These are phyloP conservation scores for Artibeus lituratus DNA, from an alignment of 2,797 vertebrate genomes.

Conservation along the genomic window DNA sequence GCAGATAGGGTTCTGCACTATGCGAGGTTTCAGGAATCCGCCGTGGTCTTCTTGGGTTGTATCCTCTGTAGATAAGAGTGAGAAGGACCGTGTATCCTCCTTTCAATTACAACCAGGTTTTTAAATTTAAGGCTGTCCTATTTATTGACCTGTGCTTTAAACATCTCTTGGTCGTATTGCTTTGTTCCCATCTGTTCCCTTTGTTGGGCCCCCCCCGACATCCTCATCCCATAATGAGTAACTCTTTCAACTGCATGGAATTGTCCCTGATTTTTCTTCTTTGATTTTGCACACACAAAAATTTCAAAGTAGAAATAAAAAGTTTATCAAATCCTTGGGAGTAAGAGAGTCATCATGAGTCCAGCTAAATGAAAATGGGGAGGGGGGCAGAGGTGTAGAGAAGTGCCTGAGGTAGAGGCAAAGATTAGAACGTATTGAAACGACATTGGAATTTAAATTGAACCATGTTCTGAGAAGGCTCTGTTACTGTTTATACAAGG, in stretches of 20 bases:
- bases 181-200: accelerated
- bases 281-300: neutral
- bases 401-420: accelerated
- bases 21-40: neutral
- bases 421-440: neutral
- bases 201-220: neutral
- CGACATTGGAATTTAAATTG: neutral
- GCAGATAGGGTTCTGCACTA: too few species aligned
- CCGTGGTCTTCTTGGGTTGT: neutral
- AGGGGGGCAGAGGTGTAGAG: neutral
- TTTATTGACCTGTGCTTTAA: neutral
- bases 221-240: neutral
- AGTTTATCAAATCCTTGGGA: neutral
- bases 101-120: neutral
- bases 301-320: neutral
- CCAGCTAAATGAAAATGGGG: neutral
- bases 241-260: neutral
- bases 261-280: neutral
- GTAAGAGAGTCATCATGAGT: neutral
- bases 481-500: neutral
- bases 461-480: neutral
- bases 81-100: too few species aligned
- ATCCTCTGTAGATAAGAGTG: neutral
- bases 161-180: accelerated
- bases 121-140: neutral